These are phyloP conservation scores for Gadopsis marmoratus DNA, from an alignment of 2,797 vertebrate species.

Conservation along the genomic window DNA sequence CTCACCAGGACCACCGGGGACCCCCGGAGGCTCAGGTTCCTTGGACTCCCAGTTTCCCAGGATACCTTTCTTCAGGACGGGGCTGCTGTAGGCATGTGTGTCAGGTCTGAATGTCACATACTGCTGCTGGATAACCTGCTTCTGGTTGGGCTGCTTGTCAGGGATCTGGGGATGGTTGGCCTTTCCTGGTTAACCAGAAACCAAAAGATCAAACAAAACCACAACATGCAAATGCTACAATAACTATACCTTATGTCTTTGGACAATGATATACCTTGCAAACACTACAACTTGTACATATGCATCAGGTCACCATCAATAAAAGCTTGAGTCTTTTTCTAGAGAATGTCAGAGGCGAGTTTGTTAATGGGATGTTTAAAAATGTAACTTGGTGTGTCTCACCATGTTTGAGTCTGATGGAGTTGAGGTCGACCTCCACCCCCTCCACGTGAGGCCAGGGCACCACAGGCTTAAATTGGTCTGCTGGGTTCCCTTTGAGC, in stretches of 20 bases:
- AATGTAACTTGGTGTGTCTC: conserved; percentile 72
- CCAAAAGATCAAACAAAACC: not conserved
- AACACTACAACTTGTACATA: not conserved
- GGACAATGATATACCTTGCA: not conserved
- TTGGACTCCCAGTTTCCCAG: conserved; percentile 95
- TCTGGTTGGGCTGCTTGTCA: conserved; percentile 63
- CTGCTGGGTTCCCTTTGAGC: conserved; percentile 84
- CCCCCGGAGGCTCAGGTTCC: conserved; percentile 92
- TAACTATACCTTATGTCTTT: not conserved
- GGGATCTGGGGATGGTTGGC: conserved; percentile 24
- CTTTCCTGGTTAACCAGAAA: conserved; percentile 32
- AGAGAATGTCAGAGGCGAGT: not conserved
- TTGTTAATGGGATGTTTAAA: not conserved
- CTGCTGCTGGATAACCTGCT: conserved; percentile 90
- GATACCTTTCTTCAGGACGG: conserved; percentile 88
- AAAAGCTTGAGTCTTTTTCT: not conserved
- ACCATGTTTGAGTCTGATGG: conserved; percentile 92
- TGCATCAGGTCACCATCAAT: not conserved
- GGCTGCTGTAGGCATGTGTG: conserved; percentile 87
- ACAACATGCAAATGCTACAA: not conserved
- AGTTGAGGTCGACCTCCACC: conserved; percentile 96
- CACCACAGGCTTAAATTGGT: conserved; percentile 93
- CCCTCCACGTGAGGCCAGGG: conserved; percentile 99
- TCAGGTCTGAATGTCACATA: conserved; percentile 96
- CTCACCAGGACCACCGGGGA: conserved; percentile 92